Base-by-base conservation (phyloP, 2,888 invertebrate genomes). In the Melitaea athalia region DNA sequence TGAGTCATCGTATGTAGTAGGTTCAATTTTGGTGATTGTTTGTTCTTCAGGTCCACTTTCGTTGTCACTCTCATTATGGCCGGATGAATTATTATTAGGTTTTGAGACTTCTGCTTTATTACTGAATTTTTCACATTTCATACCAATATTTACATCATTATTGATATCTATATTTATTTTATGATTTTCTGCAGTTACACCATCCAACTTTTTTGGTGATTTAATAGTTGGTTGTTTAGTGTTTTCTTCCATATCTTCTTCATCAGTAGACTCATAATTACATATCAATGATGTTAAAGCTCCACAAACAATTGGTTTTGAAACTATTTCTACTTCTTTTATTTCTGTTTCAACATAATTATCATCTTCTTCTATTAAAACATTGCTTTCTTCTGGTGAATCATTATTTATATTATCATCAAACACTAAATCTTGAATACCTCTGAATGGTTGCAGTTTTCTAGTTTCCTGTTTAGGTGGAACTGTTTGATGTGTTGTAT, bases 231-330 rank as follows among this genome's bases (percentile, higher is more conserved):
- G 53, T 63, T 11, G 57, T n/a, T 31, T 63, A 10, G 14, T 67
- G 15, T 59, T 67, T 59, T 71, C 65, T 64, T 72, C 31, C 67
- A 70, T 76, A 53, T 66, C 69, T 70, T 93, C 87, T 64, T 93
- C 93, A 79, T 93, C 94, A 69, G 94, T 93, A 68, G 92, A 91
- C 59, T 85, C 91, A 86, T 95, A 95, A 66, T 94, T 92, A 76
- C 91, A 91, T 77, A 95, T 94, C 33, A 95, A 84, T 65, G 91
- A 90, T 57, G 93, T 92, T 71, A 95, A 81, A 14, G 94, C 94
- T 75, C 91, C 93, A 81, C 94, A 94, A 10, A 94, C 79, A 42
- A 76, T 70, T 69, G 85, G 83, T 70, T 86, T 75, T 55, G 70
- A 17, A 31, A 24, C 42, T 14, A 52, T 69, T 63, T 66, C 59